Base-by-base conservation (phyloP, 2,797 vertebrate genomes). In the Geotria australis region DNA sequence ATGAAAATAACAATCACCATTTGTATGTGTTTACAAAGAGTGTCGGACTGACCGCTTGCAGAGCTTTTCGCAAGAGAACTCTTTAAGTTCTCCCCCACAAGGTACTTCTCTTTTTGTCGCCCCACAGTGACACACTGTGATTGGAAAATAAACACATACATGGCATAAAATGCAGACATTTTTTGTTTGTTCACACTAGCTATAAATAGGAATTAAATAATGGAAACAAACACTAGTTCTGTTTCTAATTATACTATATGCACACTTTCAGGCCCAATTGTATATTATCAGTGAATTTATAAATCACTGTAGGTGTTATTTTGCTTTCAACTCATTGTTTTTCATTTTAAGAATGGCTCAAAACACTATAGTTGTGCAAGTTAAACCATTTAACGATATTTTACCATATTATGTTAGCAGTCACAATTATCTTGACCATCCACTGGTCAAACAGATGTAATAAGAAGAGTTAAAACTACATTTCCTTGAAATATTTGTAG, bases 111-210 rank as follows among this genome's bases (percentile, higher is more conserved):
- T 77, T 55, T 71, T 70, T 46, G 62, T 73, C 56, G 66, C 76
- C 49, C 81, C 80, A 64, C 91, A 98, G 69, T 81, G 93, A 68
- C 91, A 98, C 56, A 73, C 91, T 98, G 57, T 10, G 15, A 13
- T 53, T 9, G 60, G 62, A 38, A 63, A 61, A 64, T 8, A 38
- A 61, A 60, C 10, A 63, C 24, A 38, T 38, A 38, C 38, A 38
- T 24, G 38, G 24, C 24, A 38, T 38, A 24, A 38, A 5, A 38
- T 38, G 38, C n/a, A n/a, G 15, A 15, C 24, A 24, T 24, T 24
- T 24, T 24, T n/a, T n/a, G n/a, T n/a, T n/a, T n/a, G n/a, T n/a
- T 24, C 15, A 24, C 15, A 15, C 15, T 24, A 24, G 24, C 15
- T 24, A 15, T 24, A 24, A 24, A 38, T 38, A 38, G 24, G 38